phyloP scores from a whole-genome alignment of 2,888 invertebrate species.

The Pollenia amentaria region DNA sequence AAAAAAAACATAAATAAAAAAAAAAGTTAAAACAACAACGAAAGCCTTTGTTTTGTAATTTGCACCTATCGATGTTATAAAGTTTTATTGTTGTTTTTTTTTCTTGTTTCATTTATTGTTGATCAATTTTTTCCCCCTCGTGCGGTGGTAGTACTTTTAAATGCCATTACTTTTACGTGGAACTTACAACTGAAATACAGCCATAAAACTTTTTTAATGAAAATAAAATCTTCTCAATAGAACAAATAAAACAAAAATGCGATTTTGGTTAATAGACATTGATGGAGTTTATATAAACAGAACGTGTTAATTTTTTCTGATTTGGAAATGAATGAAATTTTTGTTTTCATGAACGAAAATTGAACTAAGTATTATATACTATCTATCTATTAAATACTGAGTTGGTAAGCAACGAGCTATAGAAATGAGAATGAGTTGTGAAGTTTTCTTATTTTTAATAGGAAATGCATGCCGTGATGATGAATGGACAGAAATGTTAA shows the following conservation, averaged over 20 bases:
- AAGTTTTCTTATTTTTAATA: conserved; percentile 8
- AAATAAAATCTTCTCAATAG: conserved; percentile 40
- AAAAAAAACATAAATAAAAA: conserved; percentile 24
- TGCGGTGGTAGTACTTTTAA: conserved; percentile 25
- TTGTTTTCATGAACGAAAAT: conserved; percentile 25
- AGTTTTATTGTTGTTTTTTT: conserved; percentile 73
- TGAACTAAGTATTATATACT: neutral
- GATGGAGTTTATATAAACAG: neutral
- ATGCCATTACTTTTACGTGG: conserved; percentile 47
- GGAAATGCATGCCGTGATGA: neutral
- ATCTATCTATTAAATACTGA: neutral
- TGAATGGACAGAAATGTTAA: no score
- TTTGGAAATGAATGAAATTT: conserved; percentile 1
- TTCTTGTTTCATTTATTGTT: conserved; percentile 25
- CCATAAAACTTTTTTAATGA: conserved; percentile 71
- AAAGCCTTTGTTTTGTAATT: conserved; percentile 80
- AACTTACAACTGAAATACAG: conserved; percentile 44
- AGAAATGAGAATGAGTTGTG: conserved; percentile 17
- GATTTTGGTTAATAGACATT: conserved; percentile 25
- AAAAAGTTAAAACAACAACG: conserved; percentile 51
- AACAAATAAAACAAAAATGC: neutral
- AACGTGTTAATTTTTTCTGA: conserved; percentile 9
- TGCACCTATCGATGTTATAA: conserved; percentile 79
- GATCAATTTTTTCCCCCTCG: neutral
- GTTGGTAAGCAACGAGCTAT: neutral